Base-by-base conservation (phyloP, 2,888 invertebrate genomes). In the Drosophila differens region DNA sequence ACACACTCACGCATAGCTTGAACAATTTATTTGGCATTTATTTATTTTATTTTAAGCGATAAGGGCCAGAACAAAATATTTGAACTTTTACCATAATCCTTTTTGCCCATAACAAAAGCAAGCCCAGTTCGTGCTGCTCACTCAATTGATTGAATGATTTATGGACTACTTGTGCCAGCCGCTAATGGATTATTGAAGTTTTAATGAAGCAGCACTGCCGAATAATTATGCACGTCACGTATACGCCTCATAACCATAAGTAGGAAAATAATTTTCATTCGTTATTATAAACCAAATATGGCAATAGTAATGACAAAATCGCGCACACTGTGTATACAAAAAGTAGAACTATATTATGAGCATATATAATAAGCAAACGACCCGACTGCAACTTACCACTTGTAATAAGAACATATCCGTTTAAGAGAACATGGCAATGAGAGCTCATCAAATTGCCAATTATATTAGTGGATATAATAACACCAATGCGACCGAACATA, bases 111-210 rank as follows among this genome's bases (percentile, higher is more conserved):
- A 25, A 10, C 3, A 55, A 62, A 71, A 60, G 63, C 30, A 63
- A 67, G 63, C 76, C 54, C 65, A 53, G 55, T 62, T 59, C 52
- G 47, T 55, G 59, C 52, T 70, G 54, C 52, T 64, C 72, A 76
- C 71, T 70, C 80, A 75, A 83, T 80, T 74, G 75, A 77, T 80
- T 88, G 73, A 77, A 77, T 85, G 81, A 85, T 83, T 83, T 81
- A 77, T 75, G 68, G 75, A 70, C 71, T 64, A 78, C 71, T 77
- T 82, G 77, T 59, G 55, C 49, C 33, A 49, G 30, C 54, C 52
- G 74, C 68, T 82, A 73, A 73, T 62, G 54, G 51, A 49, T 47
- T 35, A n/a, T 37, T 59, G 19, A 79, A 75, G 33, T 79, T 75
- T 71, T 77, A 79, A 70, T 81, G 74, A 79, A 74, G 64, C 71